Percentiles rank a stretch among this genome's conserved stretches.
These are phyloP conservation scores for Tupaia chinensis DNA, from an alignment of 2,113 vertebrate genomes.

Conservation along the genomic window DNA sequence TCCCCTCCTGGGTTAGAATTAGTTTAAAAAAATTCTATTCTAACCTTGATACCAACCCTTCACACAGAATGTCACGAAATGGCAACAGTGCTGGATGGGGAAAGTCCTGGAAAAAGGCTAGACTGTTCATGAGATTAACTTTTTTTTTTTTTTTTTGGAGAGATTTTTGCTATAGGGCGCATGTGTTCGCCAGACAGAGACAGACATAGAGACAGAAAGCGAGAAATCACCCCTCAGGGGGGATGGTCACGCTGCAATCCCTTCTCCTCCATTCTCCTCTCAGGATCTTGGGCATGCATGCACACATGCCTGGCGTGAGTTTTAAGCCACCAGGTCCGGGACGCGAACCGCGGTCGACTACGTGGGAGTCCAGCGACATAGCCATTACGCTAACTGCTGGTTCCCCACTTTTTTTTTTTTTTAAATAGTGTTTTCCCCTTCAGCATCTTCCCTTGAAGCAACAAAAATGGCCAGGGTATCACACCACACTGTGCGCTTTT, in stretches of 20 bases:
- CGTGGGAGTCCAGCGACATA: no score
- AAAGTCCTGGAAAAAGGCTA: conserved; percentile 1
- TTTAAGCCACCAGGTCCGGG: no score
- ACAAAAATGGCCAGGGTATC: not conserved
- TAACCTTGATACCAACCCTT: not conserved
- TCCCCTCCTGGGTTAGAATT: conserved; percentile 19
- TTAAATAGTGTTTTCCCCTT: conserved; percentile 20
- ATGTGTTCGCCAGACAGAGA: no score
- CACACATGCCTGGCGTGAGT: no score
- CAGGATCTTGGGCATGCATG: no score
- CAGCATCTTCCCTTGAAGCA: not conserved
- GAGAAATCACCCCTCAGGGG: no score
- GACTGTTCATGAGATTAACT: not conserved
- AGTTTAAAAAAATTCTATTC: conserved; percentile 51
- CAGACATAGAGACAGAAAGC: no score
- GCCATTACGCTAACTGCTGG: no score
- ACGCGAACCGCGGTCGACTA: no score
- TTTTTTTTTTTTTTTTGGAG: not conserved
- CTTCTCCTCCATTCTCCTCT: no score
- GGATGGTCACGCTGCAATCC: no score
- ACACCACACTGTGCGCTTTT: not conserved
- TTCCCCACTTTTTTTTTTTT: not conserved
- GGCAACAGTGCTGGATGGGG: not conserved
- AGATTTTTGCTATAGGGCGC: no score
- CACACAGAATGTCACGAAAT: not conserved